These are phyloP conservation scores for Xenops minutus DNA, from an alignment of 2,797 vertebrate genomes.

Conservation along the genomic window DNA sequence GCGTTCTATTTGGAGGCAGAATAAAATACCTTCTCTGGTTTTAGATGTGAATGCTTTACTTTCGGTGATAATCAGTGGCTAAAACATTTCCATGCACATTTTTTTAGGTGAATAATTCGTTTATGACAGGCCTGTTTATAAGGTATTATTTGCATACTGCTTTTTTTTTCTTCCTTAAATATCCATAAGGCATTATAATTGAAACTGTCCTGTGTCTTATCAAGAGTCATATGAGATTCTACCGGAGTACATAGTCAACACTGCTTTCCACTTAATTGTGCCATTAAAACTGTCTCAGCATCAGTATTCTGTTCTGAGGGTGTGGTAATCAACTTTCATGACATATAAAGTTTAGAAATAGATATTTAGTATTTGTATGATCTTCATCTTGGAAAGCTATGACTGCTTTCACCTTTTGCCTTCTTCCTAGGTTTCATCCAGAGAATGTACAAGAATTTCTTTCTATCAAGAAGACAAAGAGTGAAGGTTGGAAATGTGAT, in stretches of 20 bases:
- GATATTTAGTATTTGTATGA: not conserved
- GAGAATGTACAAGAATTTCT: slow-evolving; percentile 93
- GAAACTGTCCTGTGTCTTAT: not conserved
- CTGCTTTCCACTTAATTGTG: not conserved
- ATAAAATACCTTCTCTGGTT: not conserved
- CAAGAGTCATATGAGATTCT: not conserved
- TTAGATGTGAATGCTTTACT: not conserved
- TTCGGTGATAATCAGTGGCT: not conserved
- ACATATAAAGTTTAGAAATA: not conserved
- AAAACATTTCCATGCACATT: not conserved
- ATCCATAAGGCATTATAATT: not conserved
- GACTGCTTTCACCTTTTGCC: not conserved
- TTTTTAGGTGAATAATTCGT: not conserved
- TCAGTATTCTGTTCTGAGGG: not conserved
- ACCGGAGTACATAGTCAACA: not conserved
- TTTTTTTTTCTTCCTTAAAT: not conserved
- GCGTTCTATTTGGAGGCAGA: not conserved
- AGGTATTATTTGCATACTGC: not conserved
- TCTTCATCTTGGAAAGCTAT: not conserved
- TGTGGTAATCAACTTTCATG: not conserved
- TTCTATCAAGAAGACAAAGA: slow-evolving; percentile 90
- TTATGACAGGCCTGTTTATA: not conserved
- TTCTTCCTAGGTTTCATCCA: slow-evolving; percentile 88
- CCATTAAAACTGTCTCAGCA: not conserved
- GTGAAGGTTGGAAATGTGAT: slow-evolving; percentile 96